Evolutionary conservation across 2,113 vertebrate species (phyloP).

Genomic region (Mesoclemmys tuberculata): DNA sequence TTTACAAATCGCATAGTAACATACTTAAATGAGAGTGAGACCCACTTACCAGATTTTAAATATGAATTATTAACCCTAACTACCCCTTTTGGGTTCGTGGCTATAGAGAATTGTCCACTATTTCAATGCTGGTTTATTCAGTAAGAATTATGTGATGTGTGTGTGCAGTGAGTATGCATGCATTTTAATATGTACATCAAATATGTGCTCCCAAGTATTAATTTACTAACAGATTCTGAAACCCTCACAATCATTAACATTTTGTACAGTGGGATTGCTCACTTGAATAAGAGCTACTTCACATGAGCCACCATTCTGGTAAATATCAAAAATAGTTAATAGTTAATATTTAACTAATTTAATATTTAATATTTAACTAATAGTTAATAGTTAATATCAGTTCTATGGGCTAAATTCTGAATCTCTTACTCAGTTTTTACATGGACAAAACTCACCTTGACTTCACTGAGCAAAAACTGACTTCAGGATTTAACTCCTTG

Average conservation of each 20-base stretch:
- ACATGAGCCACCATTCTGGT: background rate
- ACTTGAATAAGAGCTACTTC: background rate
- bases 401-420: background rate
- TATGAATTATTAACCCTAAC: background rate
- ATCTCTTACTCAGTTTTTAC: background rate
- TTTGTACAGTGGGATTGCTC: fast-evolving
- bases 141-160: background rate
- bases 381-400: background rate
- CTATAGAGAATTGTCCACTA: background rate
- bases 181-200: background rate
- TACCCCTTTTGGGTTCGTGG: background rate
- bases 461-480: background rate
- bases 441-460: background rate
- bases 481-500: background rate
- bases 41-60: background rate
- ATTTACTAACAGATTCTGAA: background rate
- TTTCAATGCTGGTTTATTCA: background rate
- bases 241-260: background rate
- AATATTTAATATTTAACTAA: too few relatives aligned
- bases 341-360: too few relatives aligned
- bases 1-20: background rate
- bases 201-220: background rate
- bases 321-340: background rate
- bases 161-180: background rate
- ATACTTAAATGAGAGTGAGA: background rate